Evolutionary conservation across 1,140 invertebrate species (phyloP).

Genomic region (Chironomus tepperi): DNA sequence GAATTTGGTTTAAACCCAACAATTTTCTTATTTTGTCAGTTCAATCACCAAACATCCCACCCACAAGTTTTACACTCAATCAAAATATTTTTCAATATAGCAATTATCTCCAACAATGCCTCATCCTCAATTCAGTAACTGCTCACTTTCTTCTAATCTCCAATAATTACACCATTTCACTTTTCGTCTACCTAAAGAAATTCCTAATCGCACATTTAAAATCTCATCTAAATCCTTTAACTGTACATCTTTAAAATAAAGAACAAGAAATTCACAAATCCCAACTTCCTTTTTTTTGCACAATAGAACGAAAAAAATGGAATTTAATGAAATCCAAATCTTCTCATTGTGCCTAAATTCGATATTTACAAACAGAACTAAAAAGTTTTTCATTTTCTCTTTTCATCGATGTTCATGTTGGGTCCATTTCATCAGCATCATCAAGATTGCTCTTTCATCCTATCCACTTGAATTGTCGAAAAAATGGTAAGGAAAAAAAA

Average conservation of each 20-base stretch:
- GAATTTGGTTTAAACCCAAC: too few relatives aligned
- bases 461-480: not conserved
- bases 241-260: not conserved
- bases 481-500: not conserved
- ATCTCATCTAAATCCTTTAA: slow-evolving; percentile 20
- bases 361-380: slow-evolving; percentile 20
- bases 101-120: too few relatives aligned
- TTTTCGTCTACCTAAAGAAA: too few relatives aligned
- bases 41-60: too few relatives aligned
- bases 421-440: slow-evolving; percentile 16
- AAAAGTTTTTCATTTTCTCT: not conserved
- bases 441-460: not conserved
- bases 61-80: too few relatives aligned
- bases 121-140: too few relatives aligned
- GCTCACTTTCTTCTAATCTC: too few relatives aligned
- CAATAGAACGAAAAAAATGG: not conserved
- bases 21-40: too few relatives aligned
- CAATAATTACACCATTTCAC: too few relatives aligned
- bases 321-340: slow-evolving; percentile 17
- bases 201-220: too few relatives aligned
- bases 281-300: not conserved
- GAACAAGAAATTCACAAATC: not conserved
- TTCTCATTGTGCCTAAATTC: slow-evolving; percentile 18
- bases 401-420: not conserved
- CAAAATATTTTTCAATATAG: too few relatives aligned